phyloP scores from a whole-genome alignment of 2,888 invertebrate species.

The Pocota personata region DNA sequence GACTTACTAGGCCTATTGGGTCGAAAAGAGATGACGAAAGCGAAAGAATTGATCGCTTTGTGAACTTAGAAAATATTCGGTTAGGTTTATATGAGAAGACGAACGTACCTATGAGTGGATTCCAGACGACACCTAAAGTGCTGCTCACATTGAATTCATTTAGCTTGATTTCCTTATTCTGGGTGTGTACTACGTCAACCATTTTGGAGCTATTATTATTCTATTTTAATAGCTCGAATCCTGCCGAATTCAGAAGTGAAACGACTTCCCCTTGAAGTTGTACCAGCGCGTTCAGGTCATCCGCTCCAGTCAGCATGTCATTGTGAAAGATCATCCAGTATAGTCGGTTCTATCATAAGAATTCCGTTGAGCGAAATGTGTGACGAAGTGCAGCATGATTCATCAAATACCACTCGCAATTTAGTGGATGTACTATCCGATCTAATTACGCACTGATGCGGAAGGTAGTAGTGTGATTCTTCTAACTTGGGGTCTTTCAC shows the following conservation, averaged over 20 bases:
- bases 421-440: slow-evolving; percentile 2
- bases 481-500: no score
- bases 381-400: slow-evolving; percentile 31
- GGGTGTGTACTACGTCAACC: background rate
- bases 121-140: no score
- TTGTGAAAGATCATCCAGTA: slow-evolving; percentile 54
- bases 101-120: slow-evolving; percentile 39
- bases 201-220: background rate
- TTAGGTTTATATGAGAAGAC: slow-evolving; percentile 37
- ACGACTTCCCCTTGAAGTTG: background rate
- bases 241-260: slow-evolving; percentile 16
- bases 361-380: no score
- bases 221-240: slow-evolving; percentile 6
- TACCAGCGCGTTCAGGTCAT: background rate
- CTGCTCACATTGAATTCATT: slow-evolving; percentile 34
- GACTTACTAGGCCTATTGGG: no score
- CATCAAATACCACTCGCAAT: background rate
- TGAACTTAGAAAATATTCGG: no score
- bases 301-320: no score
- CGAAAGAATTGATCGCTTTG: no score
- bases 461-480: slow-evolving; percentile 10
- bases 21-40: no score
- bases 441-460: slow-evolving; percentile 18
- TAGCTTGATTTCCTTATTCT: slow-evolving; percentile 16
- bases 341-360: slow-evolving; percentile 65